Percentiles rank a stretch among this genome's conserved stretches.
phyloP scores from a whole-genome alignment of 2,797 vertebrate species.

The Gila robusta region DNA sequence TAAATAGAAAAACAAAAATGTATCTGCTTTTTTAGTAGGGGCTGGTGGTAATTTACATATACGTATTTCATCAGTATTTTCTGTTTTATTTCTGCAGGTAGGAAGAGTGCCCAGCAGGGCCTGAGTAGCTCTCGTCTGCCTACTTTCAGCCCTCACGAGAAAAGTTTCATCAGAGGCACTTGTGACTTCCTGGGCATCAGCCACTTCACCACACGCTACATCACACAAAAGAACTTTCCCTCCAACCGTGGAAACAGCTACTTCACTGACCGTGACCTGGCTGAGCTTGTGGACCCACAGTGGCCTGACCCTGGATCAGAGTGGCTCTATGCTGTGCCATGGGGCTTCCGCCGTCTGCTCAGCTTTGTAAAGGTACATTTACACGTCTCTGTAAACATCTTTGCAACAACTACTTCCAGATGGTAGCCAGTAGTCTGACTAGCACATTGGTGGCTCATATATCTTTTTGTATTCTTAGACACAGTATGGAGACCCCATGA shows the following conservation, averaged over 20 bases:
- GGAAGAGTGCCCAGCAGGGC: conserved; percentile 88
- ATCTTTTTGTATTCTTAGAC: conserved; percentile 73
- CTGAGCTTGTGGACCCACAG: conserved; percentile 87
- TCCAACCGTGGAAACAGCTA: conserved; percentile 82
- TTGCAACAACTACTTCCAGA: background rate
- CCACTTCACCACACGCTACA: conserved; percentile 88
- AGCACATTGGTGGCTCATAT: background rate
- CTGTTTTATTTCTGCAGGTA: conserved; percentile 73
- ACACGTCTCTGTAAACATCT: background rate
- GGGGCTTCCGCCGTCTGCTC: conserved; percentile 89
- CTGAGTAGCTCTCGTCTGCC: conserved; percentile 85
- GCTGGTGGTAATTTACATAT: background rate
- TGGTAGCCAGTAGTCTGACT: background rate
- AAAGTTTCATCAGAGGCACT: conserved; percentile 87
- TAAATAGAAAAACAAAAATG: background rate
- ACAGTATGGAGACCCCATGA: conserved; percentile 88
- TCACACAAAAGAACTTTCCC: conserved; percentile 85
- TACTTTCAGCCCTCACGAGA: conserved; percentile 87
- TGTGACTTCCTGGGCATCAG: conserved; percentile 90
- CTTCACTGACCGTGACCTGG: conserved; percentile 84
- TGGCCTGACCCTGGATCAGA: conserved; percentile 88
- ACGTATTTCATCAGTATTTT: background rate
- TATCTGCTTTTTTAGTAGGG: background rate
- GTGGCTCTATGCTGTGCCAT: conserved; percentile 89
- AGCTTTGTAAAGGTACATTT: conserved; percentile 88